phyloP scores from a whole-genome alignment of 1,140 invertebrate species.

The Drosophila ohnishii region DNA sequence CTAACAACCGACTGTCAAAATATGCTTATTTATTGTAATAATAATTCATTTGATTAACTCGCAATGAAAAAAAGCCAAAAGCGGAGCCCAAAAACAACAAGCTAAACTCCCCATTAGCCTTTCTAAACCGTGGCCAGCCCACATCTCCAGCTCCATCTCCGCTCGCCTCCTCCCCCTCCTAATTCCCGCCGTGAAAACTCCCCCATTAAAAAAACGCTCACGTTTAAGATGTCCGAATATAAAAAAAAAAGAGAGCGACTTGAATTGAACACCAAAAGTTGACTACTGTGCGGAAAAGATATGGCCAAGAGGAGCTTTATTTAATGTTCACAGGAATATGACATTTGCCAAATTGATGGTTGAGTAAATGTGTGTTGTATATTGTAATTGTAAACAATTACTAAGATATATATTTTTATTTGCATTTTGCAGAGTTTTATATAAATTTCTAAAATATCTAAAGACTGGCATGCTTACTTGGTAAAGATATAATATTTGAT shows the following conservation, averaged over 20 bases:
- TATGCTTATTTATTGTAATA: conserved; percentile 71
- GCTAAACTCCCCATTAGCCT: conserved; percentile 80
- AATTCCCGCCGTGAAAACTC: background rate
- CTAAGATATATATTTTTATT: too few species aligned
- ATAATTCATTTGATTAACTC: conserved; percentile 81
- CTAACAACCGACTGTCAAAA: conserved; percentile 49
- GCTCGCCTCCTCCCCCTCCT: background rate
- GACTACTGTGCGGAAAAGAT: conserved; percentile 34
- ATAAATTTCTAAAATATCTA: background rate
- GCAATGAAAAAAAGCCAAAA: conserved; percentile 32
- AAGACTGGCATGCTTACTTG: too few species aligned
- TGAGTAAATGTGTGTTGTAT: background rate
- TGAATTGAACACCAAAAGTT: conserved; percentile 17
- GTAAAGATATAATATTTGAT: too few species aligned
- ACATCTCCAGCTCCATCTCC: conserved; percentile 11
- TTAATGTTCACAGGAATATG: conserved; percentile 4
- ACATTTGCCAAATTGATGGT: conserved; percentile 1
- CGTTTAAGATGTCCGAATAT: conserved; percentile 72
- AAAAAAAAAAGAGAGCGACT: conserved; percentile 34
- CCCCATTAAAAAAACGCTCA: conserved; percentile 58
- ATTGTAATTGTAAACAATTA: background rate
- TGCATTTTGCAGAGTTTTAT: background rate
- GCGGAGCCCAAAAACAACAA: conserved; percentile 35
- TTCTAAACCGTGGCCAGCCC: conserved; percentile 66
- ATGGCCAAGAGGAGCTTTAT: conserved; percentile 2